Evolutionary conservation across 2,797 vertebrate genomes (phyloP).

Genomic region (Bradypodion pumilum): DNA sequence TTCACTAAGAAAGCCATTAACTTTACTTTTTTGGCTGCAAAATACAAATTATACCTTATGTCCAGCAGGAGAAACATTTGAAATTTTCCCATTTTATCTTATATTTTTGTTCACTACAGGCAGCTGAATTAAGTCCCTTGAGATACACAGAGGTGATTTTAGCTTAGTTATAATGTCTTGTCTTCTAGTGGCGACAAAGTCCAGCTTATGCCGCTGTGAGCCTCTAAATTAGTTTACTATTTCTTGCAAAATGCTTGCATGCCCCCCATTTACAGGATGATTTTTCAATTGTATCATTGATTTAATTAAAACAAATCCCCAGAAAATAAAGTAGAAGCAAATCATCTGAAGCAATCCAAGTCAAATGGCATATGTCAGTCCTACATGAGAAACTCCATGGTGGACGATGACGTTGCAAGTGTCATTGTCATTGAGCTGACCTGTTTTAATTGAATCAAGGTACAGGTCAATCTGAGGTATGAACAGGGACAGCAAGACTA

Average conservation of each 20-base stretch:
- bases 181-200: conserved; percentile 99
- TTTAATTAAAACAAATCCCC: conserved; percentile 81
- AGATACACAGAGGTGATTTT: conserved; percentile 96
- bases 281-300: conserved; percentile 81
- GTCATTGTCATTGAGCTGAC: conserved; percentile 76
- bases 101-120: conserved; percentile 90
- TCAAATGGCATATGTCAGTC: conserved; percentile 74
- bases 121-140: conserved; percentile 98
- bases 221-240: conserved; percentile 85
- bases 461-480: conserved; percentile 89
- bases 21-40: conserved; percentile 99
- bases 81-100: conserved; percentile 81
- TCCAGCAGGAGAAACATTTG: conserved; percentile 92
- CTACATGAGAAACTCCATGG: conserved; percentile 69
- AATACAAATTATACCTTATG: conserved; percentile 98
- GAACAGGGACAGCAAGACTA: conserved; percentile 80
- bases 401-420: conserved; percentile 59
- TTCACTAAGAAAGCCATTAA: conserved; percentile 99
- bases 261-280: conserved; percentile 92
- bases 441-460: conserved; percentile 84
- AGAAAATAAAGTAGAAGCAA: conserved; percentile 86
- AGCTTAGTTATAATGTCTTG: conserved; percentile 94
- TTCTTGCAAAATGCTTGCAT: conserved; percentile 86
- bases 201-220: conserved; percentile 99
- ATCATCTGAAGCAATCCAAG: conserved; percentile 89